Evolutionary conservation across 2,797 vertebrate species (phyloP).

Genomic region (Hemibagrus guttatus): DNA sequence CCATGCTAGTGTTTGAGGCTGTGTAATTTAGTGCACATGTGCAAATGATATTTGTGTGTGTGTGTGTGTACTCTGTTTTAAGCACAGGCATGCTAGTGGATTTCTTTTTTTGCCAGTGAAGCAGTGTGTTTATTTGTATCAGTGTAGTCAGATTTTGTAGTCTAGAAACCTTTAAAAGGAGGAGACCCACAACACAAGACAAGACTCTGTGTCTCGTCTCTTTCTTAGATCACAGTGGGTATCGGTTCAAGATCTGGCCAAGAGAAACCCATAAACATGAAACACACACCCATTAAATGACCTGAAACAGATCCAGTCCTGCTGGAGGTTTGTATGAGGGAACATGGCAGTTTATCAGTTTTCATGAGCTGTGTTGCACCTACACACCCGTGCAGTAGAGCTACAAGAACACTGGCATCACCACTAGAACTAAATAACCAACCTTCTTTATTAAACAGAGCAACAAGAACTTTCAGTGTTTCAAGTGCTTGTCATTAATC

Average conservation of each 20-base stretch:
- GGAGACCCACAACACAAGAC: neutral
- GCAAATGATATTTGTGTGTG: neutral
- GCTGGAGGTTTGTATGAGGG: neutral
- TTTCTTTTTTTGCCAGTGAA: neutral
- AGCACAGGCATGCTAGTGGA: neutral
- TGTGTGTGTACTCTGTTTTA: neutral
- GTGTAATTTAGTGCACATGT: neutral
- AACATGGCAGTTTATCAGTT: neutral
- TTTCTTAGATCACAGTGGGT: neutral
- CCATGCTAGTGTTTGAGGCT: neutral
- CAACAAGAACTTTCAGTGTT: neutral
- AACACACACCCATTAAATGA: neutral
- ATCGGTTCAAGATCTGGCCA: neutral
- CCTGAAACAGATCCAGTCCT: neutral
- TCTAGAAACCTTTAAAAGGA: neutral
- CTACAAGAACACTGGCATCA: neutral
- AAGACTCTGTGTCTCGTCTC: neutral
- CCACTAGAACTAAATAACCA: neutral
- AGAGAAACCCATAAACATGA: neutral
- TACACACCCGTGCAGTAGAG: neutral
- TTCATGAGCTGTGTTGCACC: neutral
- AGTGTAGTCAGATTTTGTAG: neutral
- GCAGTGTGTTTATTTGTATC: slow-evolving; percentile 1
- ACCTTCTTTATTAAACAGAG: neutral
- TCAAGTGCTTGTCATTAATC: neutral